Conservation (phyloP, 2,888 invertebrate genomes). For the Noctua janthe region DNA sequence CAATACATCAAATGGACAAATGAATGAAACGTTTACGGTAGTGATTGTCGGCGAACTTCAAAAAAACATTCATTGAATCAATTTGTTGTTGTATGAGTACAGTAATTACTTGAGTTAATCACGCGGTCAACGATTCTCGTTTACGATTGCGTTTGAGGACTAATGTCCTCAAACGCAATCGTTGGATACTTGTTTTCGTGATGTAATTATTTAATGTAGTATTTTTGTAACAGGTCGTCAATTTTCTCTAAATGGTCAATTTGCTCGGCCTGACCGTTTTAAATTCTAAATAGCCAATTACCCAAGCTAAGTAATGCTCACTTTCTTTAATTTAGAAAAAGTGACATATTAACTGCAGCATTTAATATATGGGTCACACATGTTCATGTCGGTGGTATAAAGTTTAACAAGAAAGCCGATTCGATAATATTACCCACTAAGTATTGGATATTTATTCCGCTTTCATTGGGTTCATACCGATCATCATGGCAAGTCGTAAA, state of each 20-base stretch:
- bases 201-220: not conserved
- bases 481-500: too few species aligned
- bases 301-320: not conserved
- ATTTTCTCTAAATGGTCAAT: not conserved
- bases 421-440: too few species aligned
- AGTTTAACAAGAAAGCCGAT: too few species aligned
- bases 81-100: slow-evolving; percentile 17
- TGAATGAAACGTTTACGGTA: not conserved
- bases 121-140: not conserved
- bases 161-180: too few species aligned
- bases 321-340: not conserved
- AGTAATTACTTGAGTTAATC: slow-evolving; percentile 9
- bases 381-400: too few species aligned
- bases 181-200: not conserved
- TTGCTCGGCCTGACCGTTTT: not conserved
- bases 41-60: slow-evolving; percentile 30
- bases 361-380: not conserved
- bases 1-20: not conserved
- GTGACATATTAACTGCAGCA: not conserved
- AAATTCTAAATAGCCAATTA: not conserved
- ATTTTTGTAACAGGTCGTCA: not conserved
- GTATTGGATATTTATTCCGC: too few species aligned
- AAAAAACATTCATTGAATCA: slow-evolving; percentile 17
- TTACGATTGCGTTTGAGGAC: not conserved
- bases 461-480: too few species aligned